phyloP scores from a whole-genome alignment of 2,888 invertebrate species.

The Ypsolopha scabrella region DNA sequence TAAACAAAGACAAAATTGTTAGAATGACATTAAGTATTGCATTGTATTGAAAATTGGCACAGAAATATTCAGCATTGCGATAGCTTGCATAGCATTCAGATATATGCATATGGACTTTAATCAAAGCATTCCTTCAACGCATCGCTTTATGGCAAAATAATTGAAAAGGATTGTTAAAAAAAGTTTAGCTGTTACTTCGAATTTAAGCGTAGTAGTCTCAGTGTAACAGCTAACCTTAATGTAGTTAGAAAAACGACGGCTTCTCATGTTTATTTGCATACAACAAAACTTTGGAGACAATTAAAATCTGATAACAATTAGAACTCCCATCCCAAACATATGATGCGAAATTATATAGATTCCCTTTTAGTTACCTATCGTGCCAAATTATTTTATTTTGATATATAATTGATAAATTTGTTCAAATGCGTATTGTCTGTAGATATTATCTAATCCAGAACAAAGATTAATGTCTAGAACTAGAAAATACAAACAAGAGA shows the following conservation, averaged over 20 bases:
- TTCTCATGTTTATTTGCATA: slow-evolving; percentile 57
- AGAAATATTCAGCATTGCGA: slow-evolving; percentile 40
- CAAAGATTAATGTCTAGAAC: slow-evolving; percentile 13
- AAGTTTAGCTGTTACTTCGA: slow-evolving; percentile 52
- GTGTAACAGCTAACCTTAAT: slow-evolving; percentile 47
- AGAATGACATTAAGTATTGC: slow-evolving; percentile 8
- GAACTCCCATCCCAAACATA: neutral
- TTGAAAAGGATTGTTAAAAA: slow-evolving; percentile 25
- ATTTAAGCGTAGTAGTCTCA: slow-evolving; percentile 4
- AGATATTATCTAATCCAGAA: too few species aligned
- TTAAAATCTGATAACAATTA: neutral
- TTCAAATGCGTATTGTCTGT: too few species aligned
- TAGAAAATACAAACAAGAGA: slow-evolving; percentile 8
- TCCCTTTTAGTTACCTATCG: too few species aligned
- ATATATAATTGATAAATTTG: too few species aligned
- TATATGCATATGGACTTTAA: slow-evolving; percentile 56
- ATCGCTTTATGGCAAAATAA: slow-evolving; percentile 59
- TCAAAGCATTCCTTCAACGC: slow-evolving; percentile 51
- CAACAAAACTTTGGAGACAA: too few species aligned
- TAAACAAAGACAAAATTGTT: slow-evolving; percentile 34
- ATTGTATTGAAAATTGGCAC: slow-evolving; percentile 34
- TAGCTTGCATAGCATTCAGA: slow-evolving; percentile 60
- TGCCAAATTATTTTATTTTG: too few species aligned
- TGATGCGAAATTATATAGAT: neutral
- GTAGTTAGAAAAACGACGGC: slow-evolving; percentile 38